These are phyloP conservation scores for Colius striatus DNA, from an alignment of 2,113 vertebrate genomes.

Conservation along the genomic window DNA sequence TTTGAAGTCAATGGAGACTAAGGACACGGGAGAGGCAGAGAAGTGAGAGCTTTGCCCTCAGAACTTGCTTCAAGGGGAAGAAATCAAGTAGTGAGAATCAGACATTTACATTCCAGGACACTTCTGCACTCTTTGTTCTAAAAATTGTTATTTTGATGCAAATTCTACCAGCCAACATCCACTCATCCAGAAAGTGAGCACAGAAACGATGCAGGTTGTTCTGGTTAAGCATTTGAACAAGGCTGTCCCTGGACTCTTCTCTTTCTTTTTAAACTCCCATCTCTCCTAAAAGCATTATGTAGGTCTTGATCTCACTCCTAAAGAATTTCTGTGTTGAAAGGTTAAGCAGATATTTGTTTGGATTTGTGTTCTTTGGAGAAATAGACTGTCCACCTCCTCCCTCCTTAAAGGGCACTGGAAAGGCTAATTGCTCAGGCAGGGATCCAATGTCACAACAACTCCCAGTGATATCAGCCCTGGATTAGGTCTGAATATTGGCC, in stretches of 20 bases:
- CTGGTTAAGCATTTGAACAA: not conserved
- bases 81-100: not conserved
- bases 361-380: slow-evolving; percentile 46
- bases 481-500: not conserved
- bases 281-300: not conserved
- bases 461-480: not conserved
- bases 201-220: not conserved
- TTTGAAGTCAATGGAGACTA: not conserved
- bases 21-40: not conserved
- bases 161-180: slow-evolving; percentile 5
- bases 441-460: not conserved
- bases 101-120: not conserved
- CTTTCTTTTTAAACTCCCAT: not conserved
- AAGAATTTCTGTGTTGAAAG: slow-evolving; percentile 33
- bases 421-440: not conserved
- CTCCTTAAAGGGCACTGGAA: not conserved
- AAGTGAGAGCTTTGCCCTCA: not conserved
- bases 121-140: not conserved
- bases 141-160: slow-evolving; percentile 35
- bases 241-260: not conserved
- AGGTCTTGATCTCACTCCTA: slow-evolving; percentile 1
- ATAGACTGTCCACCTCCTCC: not conserved
- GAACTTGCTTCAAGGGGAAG: not conserved
- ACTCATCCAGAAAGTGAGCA: not conserved
- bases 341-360: slow-evolving; percentile 45